A percentile compares a stretch with the other conserved stretches of the same genome.
phyloP scores from a whole-genome alignment of 2,888 invertebrate species.

The Sicus ferrugineus region DNA sequence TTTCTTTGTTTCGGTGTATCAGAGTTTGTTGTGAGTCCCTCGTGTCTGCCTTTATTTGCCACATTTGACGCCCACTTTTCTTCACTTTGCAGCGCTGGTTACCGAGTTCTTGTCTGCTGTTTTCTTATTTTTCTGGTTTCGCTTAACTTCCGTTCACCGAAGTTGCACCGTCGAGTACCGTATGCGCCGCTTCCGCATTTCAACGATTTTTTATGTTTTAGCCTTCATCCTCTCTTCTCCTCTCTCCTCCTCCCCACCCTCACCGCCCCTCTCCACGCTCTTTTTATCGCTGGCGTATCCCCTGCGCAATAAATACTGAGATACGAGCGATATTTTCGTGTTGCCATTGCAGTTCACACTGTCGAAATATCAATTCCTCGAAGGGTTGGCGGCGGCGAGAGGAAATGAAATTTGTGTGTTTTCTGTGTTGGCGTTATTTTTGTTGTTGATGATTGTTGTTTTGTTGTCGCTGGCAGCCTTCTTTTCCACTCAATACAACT shows the following conservation, averaged over 20 bases:
- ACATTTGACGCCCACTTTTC: no score
- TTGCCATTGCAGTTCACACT: constrained; percentile 11
- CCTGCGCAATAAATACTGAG: not conserved
- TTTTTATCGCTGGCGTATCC: not conserved
- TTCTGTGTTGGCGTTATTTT: constrained; percentile 7
- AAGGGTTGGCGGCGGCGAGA: not conserved
- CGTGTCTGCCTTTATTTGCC: no score
- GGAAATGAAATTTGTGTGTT: not conserved
- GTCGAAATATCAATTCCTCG: not conserved
- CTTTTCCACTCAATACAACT: constrained; percentile 15
- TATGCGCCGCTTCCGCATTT: constrained; percentile 28
- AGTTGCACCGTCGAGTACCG: constrained; percentile 13
- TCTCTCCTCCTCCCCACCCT: not conserved
- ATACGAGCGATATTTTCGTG: constrained; percentile 18
- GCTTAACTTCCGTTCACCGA: constrained; percentile 9
- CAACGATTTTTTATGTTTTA: no score
- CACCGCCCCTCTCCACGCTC: not conserved
- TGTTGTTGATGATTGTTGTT: constrained; percentile 31
- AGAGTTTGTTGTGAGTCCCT: no score
- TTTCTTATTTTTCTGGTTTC: not conserved
- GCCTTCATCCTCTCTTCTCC: no score
- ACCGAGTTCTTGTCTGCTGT: no score
- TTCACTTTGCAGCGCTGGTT: no score
- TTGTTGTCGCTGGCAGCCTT: constrained; percentile 13
- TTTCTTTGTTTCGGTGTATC: no score